Conservation (phyloP, 2,888 invertebrate species). For the Aquatica leii region DNA sequence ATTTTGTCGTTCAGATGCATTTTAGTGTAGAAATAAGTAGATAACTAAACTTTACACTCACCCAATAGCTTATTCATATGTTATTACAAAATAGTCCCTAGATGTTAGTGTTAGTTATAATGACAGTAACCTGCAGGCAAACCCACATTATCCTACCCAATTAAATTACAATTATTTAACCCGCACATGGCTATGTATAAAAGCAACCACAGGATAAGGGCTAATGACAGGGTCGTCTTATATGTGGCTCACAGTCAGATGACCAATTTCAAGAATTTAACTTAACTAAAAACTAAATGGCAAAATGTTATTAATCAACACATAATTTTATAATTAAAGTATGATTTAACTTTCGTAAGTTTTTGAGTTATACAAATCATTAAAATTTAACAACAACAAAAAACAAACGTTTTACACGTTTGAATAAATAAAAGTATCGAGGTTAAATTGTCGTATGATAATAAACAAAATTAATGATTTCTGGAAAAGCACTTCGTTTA, state of each 20-base stretch:
- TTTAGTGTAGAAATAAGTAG: too few species aligned
- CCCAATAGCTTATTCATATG: slow-evolving; percentile 20
- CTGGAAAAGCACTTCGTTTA: not conserved
- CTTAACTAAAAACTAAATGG: slow-evolving; percentile 14
- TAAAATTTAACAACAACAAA: too few species aligned
- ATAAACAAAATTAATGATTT: not conserved
- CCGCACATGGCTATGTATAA: slow-evolving; percentile 29
- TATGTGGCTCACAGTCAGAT: slow-evolving; percentile 22
- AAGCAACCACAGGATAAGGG: slow-evolving; percentile 34
- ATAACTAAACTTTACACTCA: slow-evolving; percentile 16
- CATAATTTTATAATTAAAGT: too few species aligned
- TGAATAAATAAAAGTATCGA: too few species aligned
- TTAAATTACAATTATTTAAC: slow-evolving; percentile 34
- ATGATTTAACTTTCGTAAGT: too few species aligned
- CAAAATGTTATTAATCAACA: too few species aligned
- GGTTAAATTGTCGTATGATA: too few species aligned
- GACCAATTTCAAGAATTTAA: slow-evolving; percentile 16
- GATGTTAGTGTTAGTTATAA: slow-evolving; percentile 25
- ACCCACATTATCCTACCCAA: slow-evolving; percentile 28
- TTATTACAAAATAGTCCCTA: slow-evolving; percentile 22
- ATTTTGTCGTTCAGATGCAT: too few species aligned
- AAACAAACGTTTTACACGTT: too few species aligned
- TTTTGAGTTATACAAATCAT: too few species aligned
- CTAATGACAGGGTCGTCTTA: slow-evolving; percentile 30
- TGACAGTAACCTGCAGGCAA: slow-evolving; percentile 25